Percentiles rank a stretch among this genome's conserved stretches.
Evolutionary conservation across 2,888 invertebrate species (phyloP).

Genomic region (Epinotia demarniana): DNA sequence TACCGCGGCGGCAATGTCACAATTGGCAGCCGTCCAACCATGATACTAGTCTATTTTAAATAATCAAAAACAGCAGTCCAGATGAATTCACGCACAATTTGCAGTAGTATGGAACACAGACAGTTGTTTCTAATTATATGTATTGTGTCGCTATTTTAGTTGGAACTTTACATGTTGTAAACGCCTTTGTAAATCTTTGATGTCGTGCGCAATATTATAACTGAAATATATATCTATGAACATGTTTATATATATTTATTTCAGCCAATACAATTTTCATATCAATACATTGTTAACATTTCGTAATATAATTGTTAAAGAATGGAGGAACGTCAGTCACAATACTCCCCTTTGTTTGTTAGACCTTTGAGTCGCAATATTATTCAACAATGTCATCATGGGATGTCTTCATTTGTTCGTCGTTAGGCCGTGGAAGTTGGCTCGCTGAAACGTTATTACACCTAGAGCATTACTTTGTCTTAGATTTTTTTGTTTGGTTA

Average conservation of each 20-base stretch:
- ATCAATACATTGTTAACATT: constrained; percentile 19
- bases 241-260: no score
- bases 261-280: neutral
- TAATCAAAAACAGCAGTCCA: constrained; percentile 38
- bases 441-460: no score
- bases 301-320: no score
- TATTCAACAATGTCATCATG: neutral
- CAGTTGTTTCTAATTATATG: constrained; percentile 30
- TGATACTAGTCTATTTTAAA: constrained; percentile 41
- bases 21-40: constrained; percentile 37
- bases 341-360: no score
- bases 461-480: no score
- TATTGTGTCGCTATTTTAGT: constrained; percentile 32
- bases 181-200: constrained; percentile 26
- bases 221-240: neutral
- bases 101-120: constrained; percentile 27
- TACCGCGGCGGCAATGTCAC: constrained; percentile 31
- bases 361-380: no score
- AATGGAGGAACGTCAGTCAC: no score
- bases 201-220: constrained; percentile 19
- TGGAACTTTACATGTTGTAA: constrained; percentile 25
- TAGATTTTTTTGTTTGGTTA: no score
- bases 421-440: neutral
- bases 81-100: constrained; percentile 38
- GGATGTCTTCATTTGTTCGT: neutral